Evolutionary conservation across 2,888 invertebrate genomes (phyloP).

Genomic region (Leistus spinibarbis): DNA sequence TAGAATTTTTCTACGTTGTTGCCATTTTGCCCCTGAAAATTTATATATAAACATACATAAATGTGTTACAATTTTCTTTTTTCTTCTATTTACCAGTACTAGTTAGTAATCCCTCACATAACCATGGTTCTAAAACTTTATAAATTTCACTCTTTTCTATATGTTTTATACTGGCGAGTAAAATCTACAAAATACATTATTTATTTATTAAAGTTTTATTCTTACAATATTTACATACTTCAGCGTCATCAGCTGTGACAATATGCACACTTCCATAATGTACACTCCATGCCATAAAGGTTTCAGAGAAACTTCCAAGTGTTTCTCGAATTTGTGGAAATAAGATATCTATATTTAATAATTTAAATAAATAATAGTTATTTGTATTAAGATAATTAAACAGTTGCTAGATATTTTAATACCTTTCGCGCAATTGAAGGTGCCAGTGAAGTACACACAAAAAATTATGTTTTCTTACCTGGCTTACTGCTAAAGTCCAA

Average conservation of each 20-base stretch:
- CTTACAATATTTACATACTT: constrained; percentile 8
- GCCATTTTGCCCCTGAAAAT: constrained; percentile 29
- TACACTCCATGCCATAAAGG: constrained; percentile 1
- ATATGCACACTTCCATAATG: neutral
- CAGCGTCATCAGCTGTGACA: constrained; percentile 23
- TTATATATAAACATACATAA: neutral
- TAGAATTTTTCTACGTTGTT: constrained; percentile 24
- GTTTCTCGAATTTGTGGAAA: neutral
- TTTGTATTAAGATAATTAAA: too few relatives aligned
- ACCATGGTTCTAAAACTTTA: constrained; percentile 4
- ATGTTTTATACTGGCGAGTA: constrained; percentile 19
- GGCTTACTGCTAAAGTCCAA: neutral
- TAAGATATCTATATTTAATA: neutral
- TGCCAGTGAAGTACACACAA: too few relatives aligned
- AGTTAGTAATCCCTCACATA: constrained; percentile 10
- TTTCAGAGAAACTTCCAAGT: neutral
- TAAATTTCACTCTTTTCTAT: constrained; percentile 17
- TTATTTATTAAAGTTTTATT: too few relatives aligned
- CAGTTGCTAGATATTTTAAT: too few relatives aligned
- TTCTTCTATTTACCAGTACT: neutral
- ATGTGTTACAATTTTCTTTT: neutral
- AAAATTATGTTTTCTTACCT: neutral
- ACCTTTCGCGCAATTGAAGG: too few relatives aligned
- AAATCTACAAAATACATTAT: constrained; percentile 19
- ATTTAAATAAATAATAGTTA: too few relatives aligned